These are phyloP conservation scores for Nezara viridula DNA, from an alignment of 2,888 invertebrate species.

Conservation along the genomic window DNA sequence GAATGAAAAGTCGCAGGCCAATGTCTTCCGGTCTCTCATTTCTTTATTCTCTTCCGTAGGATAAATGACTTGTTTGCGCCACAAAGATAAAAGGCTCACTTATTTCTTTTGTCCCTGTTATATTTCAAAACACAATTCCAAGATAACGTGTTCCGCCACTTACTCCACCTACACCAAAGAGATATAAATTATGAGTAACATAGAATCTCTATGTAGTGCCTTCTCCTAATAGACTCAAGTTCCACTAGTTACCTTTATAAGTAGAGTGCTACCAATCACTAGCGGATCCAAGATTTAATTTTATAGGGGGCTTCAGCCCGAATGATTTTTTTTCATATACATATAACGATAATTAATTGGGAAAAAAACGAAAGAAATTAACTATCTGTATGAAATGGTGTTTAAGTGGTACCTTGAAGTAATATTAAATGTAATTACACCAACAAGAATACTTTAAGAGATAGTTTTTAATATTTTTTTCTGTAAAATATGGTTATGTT, in stretches of 20 bases:
- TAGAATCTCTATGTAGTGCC: not conserved
- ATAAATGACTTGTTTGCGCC: not conserved
- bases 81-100: not conserved
- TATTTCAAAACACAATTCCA: not conserved
- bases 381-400: too few species aligned
- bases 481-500: too few species aligned
- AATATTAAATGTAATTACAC: too few species aligned
- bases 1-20: not conserved
- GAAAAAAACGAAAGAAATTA: too few species aligned
- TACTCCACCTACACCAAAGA: not conserved
- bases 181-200: not conserved
- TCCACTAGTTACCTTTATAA: not conserved
- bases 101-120: not conserved
- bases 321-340: too few species aligned
- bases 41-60: not conserved
- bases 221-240: not conserved
- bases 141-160: not conserved
- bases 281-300: too few species aligned
- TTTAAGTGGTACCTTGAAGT: too few species aligned
- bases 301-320: too few species aligned
- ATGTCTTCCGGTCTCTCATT: not conserved
- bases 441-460: too few species aligned
- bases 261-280: too few species aligned
- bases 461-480: too few species aligned
- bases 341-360: too few species aligned